Evolutionary conservation across 2,888 invertebrate species (phyloP), one percentile per base, ranked within the genome.

Genomic region (Eupithecia exiguata): DNA sequence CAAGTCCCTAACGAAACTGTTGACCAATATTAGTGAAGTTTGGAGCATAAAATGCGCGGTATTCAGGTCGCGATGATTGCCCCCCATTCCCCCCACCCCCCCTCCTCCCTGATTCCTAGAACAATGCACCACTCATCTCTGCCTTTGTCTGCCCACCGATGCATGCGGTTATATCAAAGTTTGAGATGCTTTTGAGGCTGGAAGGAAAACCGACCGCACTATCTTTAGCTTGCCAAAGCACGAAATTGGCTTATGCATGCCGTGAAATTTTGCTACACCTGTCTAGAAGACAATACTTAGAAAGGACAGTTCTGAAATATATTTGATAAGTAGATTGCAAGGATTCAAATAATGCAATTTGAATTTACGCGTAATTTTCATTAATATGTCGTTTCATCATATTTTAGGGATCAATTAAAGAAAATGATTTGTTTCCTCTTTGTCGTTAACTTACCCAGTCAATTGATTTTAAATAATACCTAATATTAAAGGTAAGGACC

Each of bases 1-100:
- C 58, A n/a, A 38, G 14, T 61, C 67, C 63, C 66, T 76, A 75
- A 78, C 72, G 74, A 74, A 78, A 75, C 71, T 74, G 74, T 77
- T 80, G 70, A 74, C 77, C 76, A 71, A 68, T 82, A 76, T 38
- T 69, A 58, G 74, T 75, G 74, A 77, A 77, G 82, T 81, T 82
- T 81, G 80, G 81, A 80, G 78, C 80, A 80, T 80, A 85, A 84
- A 82, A 76, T 76, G 78, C 78, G 69, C 79, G 87, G 88, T 89
- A 92, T 92, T 89, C 87, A 83, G 91, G 90, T 85, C 91, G 86
- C 85, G 80, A 83, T 89, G 91, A 91, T 91, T 91, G 88, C 88
- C 87, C 83, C 36, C 36, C 43, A 46, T 12, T 18, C 62, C 12
- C 84, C 86, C 53, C 53, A 5, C 62, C 12, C 84, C 86, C 53